These are phyloP conservation scores for Channa maculata DNA, from an alignment of 2,113 vertebrate species.

Conservation along the genomic window DNA sequence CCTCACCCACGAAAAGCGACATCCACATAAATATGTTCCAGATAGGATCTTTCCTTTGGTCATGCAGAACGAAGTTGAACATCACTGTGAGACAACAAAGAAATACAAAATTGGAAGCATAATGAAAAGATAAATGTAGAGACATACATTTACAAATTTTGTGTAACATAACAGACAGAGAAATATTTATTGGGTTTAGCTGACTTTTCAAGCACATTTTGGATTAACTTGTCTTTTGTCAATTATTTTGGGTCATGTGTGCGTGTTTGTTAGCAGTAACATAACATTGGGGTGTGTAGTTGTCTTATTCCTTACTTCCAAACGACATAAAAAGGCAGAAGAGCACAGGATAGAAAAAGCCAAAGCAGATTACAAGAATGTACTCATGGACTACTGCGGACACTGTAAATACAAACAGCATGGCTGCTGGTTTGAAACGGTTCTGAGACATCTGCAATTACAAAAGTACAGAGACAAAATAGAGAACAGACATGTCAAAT, in stretches of 20 bases:
- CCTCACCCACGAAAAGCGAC: conserved; percentile 92
- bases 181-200: neutral
- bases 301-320: conserved; percentile 88
- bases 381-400: conserved; percentile 95
- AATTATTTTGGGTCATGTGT: neutral
- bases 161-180: too few relatives aligned
- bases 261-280: neutral
- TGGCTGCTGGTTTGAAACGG: conserved; percentile 88
- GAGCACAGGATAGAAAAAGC: conserved; percentile 95
- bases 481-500: neutral
- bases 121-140: neutral
- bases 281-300: neutral
- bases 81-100: conserved; percentile 82
- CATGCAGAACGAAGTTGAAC: conserved; percentile 96
- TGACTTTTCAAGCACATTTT: neutral
- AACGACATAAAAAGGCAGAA: conserved; percentile 95
- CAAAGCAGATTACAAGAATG: conserved; percentile 89
- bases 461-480: neutral
- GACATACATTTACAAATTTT: neutral
- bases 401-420: conserved; percentile 91
- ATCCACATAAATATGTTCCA: conserved; percentile 99
- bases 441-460: conserved; percentile 88
- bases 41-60: conserved; percentile 92
- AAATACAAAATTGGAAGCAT: neutral
- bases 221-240: neutral